Conservation (phyloP, 2,888 invertebrate species). For the Cerastis leucographa region DNA sequence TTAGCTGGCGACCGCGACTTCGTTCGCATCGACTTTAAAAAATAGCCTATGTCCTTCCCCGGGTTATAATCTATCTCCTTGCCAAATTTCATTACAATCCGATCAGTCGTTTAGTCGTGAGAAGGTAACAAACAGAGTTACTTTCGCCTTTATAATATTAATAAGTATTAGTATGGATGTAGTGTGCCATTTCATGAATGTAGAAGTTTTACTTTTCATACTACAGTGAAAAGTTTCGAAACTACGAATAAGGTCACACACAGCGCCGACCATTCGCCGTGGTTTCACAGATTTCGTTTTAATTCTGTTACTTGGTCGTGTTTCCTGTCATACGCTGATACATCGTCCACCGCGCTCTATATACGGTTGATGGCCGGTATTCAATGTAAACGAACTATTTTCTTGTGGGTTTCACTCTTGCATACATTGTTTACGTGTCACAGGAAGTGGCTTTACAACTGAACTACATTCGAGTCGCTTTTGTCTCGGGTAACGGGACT, state of each 20-base stretch:
- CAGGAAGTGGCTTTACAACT: conserved; percentile 80
- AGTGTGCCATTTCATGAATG: conserved; percentile 11
- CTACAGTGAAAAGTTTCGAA: conserved; percentile 34
- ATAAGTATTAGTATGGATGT: too few relatives aligned
- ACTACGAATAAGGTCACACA: conserved; percentile 51
- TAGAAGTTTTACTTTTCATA: conserved; percentile 32
- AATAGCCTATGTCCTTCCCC: too few relatives aligned
- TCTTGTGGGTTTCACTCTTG: conserved; percentile 73
- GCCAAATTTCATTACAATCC: too few relatives aligned
- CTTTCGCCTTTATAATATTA: too few relatives aligned
- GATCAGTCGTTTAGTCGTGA: too few relatives aligned
- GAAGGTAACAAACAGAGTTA: too few relatives aligned
- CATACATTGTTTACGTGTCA: conserved; percentile 76
- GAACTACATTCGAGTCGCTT: conserved; percentile 74
- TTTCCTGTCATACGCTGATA: conserved; percentile 61
- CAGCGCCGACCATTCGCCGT: conserved; percentile 43
- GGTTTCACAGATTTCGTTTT: conserved; percentile 51
- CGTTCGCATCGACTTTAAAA: too few relatives aligned
- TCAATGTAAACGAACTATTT: conserved; percentile 82
- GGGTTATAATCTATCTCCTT: too few relatives aligned
- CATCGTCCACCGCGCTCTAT: conserved; percentile 61
- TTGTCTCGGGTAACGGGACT: conserved; percentile 81
- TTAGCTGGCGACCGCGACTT: too few relatives aligned
- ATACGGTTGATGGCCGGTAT: conserved; percentile 69
- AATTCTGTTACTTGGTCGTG: conserved; percentile 51